These are phyloP conservation scores for Lepidocyrtinus sp. DNA, from an alignment of 2,888 invertebrate genomes.

Conservation along the genomic window DNA sequence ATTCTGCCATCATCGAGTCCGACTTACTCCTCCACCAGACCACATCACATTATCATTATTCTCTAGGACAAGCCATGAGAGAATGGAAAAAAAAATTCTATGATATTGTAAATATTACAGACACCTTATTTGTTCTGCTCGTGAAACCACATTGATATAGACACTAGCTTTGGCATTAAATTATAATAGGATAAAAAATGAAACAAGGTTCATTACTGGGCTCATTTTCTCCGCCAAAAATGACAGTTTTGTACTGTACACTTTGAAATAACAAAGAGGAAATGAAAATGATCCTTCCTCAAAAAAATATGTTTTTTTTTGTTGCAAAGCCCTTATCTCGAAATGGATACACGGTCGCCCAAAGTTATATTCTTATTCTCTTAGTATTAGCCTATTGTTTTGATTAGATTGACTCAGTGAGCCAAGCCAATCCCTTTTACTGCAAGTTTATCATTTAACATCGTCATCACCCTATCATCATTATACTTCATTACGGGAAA, in stretches of 20 bases:
- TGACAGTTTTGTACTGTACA: background rate
- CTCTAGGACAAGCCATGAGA: conserved; percentile 3
- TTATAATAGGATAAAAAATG: conserved; percentile 17
- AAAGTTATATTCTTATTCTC: background rate
- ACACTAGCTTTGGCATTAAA: background rate
- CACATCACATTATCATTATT: conserved; percentile 26
- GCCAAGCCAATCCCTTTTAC: background rate
- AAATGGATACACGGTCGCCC: background rate
- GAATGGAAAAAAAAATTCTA: too few relatives aligned
- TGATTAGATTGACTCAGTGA: conserved; percentile 12
- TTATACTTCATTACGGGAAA: conserved; percentile 24
- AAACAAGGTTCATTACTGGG: conserved; percentile 58
- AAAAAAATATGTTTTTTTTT: conserved; percentile 1
- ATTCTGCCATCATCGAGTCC: conserved; percentile 16
- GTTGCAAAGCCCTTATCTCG: background rate
- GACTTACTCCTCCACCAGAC: background rate
- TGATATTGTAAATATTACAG: background rate
- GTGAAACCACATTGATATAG: background rate
- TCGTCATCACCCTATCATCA: conserved; percentile 23
- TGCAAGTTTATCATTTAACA: conserved; percentile 12
- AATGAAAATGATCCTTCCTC: background rate
- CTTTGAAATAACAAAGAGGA: background rate
- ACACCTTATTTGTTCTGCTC: background rate
- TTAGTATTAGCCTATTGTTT: too few relatives aligned
- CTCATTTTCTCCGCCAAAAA: background rate